phyloP scores from a whole-genome alignment of 2,888 invertebrate genomes.

The Esperia sulphurella region DNA sequence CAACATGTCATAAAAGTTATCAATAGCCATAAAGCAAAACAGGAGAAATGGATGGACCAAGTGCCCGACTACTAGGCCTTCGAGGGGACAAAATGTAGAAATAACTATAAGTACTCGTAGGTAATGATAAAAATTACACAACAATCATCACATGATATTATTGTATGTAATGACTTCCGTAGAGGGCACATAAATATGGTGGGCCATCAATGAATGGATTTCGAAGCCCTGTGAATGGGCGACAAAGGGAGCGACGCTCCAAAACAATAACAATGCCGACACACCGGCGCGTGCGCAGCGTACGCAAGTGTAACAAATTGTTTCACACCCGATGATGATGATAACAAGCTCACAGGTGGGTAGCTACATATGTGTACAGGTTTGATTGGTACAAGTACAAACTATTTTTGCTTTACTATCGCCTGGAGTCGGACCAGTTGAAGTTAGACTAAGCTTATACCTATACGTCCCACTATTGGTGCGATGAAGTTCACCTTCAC shows the following conservation, averaged over 20 bases:
- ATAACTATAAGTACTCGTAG: no score
- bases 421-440: neutral
- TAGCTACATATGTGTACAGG: neutral
- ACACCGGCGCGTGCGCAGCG: constrained; percentile 53
- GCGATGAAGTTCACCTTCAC: no score
- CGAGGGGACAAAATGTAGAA: no score
- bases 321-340: constrained; percentile 28
- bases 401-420: neutral
- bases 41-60: no score
- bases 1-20: no score
- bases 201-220: constrained; percentile 43
- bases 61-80: no score
- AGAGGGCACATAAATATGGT: constrained; percentile 32
- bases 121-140: no score
- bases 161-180: constrained; percentile 41
- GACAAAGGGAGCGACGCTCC: constrained; percentile 53
- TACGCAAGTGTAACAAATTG: constrained; percentile 51
- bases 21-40: no score
- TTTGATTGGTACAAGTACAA: neutral
- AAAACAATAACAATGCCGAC: constrained; percentile 59
- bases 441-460: no score
- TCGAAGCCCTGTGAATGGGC: constrained; percentile 34
- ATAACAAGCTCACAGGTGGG: neutral
- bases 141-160: constrained; percentile 19
- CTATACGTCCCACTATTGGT: no score